Evolutionary conservation across 2,888 invertebrate genomes (phyloP).

Genomic region (Sipunculus nudus): DNA sequence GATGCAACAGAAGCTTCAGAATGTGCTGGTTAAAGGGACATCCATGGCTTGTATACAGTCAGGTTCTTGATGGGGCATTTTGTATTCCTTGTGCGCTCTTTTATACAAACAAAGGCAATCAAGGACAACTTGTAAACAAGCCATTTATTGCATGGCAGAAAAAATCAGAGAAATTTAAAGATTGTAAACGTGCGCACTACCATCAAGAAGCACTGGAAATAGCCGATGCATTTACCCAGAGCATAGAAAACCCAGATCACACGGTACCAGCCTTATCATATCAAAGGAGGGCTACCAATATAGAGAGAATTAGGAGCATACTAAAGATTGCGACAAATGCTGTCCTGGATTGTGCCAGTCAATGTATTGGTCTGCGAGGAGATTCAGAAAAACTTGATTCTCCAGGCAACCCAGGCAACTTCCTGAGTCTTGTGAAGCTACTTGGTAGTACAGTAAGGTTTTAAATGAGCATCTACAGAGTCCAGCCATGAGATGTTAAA

Average conservation of each 20-base stretch:
- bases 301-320: background rate
- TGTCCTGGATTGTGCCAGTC: slow-evolving; percentile 1
- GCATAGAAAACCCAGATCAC: background rate
- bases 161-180: background rate
- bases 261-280: background rate
- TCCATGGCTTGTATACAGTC: background rate
- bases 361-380: slow-evolving; percentile 5
- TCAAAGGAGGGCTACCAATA: background rate
- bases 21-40: background rate
- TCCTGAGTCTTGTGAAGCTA: background rate
- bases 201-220: background rate
- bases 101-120: background rate
- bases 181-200: background rate
- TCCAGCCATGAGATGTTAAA: background rate
- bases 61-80: background rate
- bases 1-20: background rate
- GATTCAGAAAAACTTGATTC: background rate
- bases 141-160: too few relatives aligned
- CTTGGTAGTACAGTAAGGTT: background rate
- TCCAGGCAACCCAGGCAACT: slow-evolving; percentile 1
- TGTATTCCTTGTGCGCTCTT: background rate
- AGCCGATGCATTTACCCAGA: background rate
- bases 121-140: background rate
- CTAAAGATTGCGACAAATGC: background rate
- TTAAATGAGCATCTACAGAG: background rate